Evolutionary conservation across 2,888 invertebrate genomes (phyloP), one percentile per base, ranked within the genome.

Genomic region (Apamea crenata): DNA sequence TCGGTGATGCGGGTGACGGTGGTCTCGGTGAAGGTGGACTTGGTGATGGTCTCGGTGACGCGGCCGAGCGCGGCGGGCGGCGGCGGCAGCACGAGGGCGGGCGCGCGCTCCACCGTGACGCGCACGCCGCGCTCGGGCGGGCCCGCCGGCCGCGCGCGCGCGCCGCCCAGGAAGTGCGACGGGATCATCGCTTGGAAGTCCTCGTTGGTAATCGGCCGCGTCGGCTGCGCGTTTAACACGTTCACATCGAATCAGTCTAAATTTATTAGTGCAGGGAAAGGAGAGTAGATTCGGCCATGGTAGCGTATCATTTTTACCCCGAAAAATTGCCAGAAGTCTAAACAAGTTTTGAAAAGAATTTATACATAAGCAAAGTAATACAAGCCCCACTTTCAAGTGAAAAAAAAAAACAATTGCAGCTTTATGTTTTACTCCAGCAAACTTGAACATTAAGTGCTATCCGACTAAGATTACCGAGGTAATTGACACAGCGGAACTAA

Each of bases 121-220:
- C 98, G 98, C 90, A 99, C 98, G 89, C 97, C 97, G 86, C 94
- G 93, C 91, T 93, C 96, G 90, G 94, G 94, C 65, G 94, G 93
- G 78, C 88, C 82, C 90, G 93, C 91, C 90, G 82, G 25, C 32
- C 79, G 77, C 12, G 89, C 78, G 12, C 94, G 94, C 90, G 93
- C 95, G 76, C 94, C 96, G 89, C 95, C 95, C 90, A 98, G 98
- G 98, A 99, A 99, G 97, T 98, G 99, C 94, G 98, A 98, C 92
- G 99, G 99, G 93, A 99, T 99, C 99, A 99, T 98, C 97, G 99
- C 98, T 98, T 99, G 98, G 97, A 99, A 99, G 97, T 99, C 99
- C 97, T 98, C 99, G 97, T 98, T 99, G 97, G 99, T 99, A 97
- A 99, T 98, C 95, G 99, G 98, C 97, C 98, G 98, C 97, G 98